Base-by-base conservation (phyloP, 2,797 vertebrate genomes). In the Acrocephalus scirpaceus region DNA sequence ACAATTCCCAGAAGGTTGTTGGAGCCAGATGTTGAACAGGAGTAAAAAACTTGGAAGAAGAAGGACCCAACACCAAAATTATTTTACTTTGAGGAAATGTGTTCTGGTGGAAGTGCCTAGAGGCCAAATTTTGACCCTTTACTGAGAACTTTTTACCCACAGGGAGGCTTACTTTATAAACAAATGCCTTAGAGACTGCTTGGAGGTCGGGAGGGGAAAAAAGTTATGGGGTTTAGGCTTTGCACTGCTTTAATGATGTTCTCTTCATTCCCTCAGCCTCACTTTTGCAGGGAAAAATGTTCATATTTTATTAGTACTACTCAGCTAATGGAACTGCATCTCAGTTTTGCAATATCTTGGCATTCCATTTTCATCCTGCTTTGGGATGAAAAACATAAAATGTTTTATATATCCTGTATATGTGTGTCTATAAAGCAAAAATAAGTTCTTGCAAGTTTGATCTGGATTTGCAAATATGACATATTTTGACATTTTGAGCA, bases 401-500 rank as follows among this genome's bases (percentile, higher is more conserved):
- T 85, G 17, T 62, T 88, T 94, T 72, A 86, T 44, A n/a, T 84
- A 51, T 27, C 40, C 17, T 80, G 18, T 36, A 54, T n/a, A 36
- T 72, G 16, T 18, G 9, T 78, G 40, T 57, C 16, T 57, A 16
- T 69, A 72, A 71, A 88, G 57, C 8, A 45, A 79, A 56, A 74
- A 74, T 72, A 34, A 48, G 61, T 87, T 85, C 73, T 88, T 76
- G 34, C 72, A 82, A 36, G 89, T 91, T 53, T 76, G 60, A 79
- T 74, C 34, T 58, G 69, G 74, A 86, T 57, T 71, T 64, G 50
- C 0, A 0, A 91, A 92, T 74, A 64, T 67, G 80, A 73, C 80
- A 74, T 90, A 95, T 95, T 94, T 95, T 90, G 92, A 93, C 92
- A 96, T 94, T 94, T 96, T 82, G 60, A 91, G 69, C 65, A 89